A percentile compares a stretch with the other conserved stretches of the same genome.
Evolutionary conservation across 2,797 vertebrate genomes (phyloP).

Genomic region (Ciconia nigra): DNA sequence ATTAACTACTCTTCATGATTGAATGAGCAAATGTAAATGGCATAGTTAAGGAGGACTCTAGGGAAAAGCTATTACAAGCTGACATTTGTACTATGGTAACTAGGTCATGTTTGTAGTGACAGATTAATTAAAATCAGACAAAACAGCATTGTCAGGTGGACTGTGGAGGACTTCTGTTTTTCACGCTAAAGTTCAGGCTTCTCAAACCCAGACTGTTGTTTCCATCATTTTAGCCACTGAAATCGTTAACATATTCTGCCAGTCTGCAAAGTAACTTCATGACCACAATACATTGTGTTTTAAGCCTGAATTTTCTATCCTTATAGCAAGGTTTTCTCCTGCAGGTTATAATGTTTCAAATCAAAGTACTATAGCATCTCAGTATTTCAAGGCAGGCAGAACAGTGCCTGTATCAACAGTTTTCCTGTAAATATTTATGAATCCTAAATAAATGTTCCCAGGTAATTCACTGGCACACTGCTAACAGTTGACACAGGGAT

Average conservation of each 20-base stretch:
- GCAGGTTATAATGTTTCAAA: not conserved
- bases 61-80: slow-evolving; percentile 3
- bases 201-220: not conserved
- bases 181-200: not conserved
- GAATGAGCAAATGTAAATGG: not conserved
- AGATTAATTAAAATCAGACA: slow-evolving; percentile 12
- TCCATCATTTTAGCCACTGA: not conserved
- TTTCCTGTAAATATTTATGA: not conserved
- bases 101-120: not conserved
- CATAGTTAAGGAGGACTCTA: not conserved
- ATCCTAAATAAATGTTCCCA: not conserved
- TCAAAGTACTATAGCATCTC: not conserved
- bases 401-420: not conserved
- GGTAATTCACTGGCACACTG: not conserved
- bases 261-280: not conserved
- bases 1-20: slow-evolving; percentile 14
- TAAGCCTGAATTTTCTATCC: not conserved
- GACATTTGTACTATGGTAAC: slow-evolving; percentile 13
- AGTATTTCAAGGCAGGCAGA: not conserved
- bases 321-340: not conserved
- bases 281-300: not conserved
- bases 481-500: not conserved
- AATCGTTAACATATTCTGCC: not conserved
- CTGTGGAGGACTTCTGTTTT: not conserved
- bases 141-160: not conserved